Evolutionary conservation across 2,797 vertebrate species (phyloP).

Genomic region (Microchirus variegatus): DNA sequence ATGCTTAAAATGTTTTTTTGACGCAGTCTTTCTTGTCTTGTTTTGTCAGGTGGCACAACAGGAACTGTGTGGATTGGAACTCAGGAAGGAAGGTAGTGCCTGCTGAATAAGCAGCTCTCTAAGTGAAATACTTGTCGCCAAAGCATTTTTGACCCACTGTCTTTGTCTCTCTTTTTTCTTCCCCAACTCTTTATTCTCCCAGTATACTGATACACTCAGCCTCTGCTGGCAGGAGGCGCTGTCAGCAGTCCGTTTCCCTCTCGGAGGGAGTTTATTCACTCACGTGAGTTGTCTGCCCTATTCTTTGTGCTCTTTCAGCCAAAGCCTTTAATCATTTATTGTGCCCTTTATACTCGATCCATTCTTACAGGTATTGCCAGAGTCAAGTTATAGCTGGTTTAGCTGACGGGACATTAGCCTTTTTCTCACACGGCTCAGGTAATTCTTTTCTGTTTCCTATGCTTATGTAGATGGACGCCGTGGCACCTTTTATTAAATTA

Average conservation of each 20-base stretch:
- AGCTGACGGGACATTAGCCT: conserved; percentile 83
- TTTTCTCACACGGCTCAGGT: conserved; percentile 83
- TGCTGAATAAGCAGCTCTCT: conserved; percentile 38
- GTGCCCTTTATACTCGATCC: not conserved
- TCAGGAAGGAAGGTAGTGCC: conserved; percentile 86
- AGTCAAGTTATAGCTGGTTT: conserved; percentile 83
- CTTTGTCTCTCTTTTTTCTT: not conserved
- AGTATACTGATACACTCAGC: conserved; percentile 84
- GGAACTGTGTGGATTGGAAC: conserved; percentile 90
- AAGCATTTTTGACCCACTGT: not conserved
- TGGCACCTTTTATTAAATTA: not conserved
- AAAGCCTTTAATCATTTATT: no score
- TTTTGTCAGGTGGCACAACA: conserved; percentile 69
- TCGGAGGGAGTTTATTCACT: conserved; percentile 85
- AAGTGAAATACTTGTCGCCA: conserved; percentile 1
- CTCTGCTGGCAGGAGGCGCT: conserved; percentile 70
- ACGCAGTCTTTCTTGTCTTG: conserved; percentile 31
- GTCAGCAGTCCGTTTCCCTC: conserved; percentile 80
- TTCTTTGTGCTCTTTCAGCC: not conserved
- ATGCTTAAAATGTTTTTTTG: conserved; percentile 17
- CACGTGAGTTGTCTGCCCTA: conserved; percentile 72
- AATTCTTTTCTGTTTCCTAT: conserved; percentile 18
- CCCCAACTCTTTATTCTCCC: conserved; percentile 5
- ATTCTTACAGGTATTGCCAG: conserved; percentile 72
- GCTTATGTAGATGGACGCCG: not conserved